Evolutionary conservation across 2,113 vertebrate species (phyloP).

Genomic region (Balaeniceps rex): DNA sequence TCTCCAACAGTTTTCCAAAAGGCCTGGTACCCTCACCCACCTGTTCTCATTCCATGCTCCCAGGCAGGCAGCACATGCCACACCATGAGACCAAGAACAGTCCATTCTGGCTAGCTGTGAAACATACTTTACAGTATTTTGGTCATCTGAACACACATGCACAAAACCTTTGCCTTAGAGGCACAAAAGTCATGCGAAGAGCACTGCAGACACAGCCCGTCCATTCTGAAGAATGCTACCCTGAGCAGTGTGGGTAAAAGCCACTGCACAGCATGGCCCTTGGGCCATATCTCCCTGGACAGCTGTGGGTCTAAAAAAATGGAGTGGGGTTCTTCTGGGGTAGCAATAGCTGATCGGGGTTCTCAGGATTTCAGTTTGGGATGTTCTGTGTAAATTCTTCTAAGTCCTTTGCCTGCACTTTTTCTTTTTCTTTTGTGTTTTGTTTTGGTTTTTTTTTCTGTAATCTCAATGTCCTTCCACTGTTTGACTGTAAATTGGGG

Average conservation of each 20-base stretch:
- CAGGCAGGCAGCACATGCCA: neutral
- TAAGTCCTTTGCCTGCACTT: neutral
- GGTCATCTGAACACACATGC: neutral
- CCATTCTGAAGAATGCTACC: neutral
- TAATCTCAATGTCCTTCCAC: neutral
- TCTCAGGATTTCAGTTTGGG: neutral
- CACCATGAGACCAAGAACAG: neutral
- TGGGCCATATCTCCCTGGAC: no score
- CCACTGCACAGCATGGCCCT: neutral
- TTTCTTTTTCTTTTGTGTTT: neutral
- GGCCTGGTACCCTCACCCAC: neutral
- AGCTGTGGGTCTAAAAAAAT: neutral
- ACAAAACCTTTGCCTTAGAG: neutral
- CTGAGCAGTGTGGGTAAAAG: neutral
- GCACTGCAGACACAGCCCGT: neutral
- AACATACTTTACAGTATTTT: neutral
- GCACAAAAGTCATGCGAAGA: neutral
- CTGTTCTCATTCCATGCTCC: neutral
- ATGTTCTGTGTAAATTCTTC: neutral
- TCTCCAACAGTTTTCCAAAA: neutral
- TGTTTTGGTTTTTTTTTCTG: neutral
- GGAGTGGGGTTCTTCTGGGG: neutral
- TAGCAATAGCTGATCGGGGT: neutral
- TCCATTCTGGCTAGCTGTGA: neutral
- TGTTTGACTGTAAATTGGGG: neutral